Conservation (phyloP, 2,888 invertebrate species). For the Limnephilus rhombicus region DNA sequence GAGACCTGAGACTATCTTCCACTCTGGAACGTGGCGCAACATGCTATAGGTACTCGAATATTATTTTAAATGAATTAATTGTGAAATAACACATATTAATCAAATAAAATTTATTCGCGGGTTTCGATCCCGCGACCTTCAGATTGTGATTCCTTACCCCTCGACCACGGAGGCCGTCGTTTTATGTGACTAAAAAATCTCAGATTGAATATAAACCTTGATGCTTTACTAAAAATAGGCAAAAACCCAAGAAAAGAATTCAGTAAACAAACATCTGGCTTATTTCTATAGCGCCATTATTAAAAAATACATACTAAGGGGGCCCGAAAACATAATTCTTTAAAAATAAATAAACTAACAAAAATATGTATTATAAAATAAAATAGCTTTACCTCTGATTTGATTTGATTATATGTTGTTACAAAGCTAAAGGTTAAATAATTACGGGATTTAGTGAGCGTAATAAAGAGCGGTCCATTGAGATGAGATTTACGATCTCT, state of each 20-base stretch:
- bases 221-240: neutral
- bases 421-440: neutral
- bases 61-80: no score
- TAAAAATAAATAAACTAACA: no score
- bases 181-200: neutral
- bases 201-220: neutral
- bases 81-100: no score
- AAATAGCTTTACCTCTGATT: neutral
- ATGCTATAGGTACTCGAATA: no score
- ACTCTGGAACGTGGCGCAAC: no score
- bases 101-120: no score
- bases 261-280: neutral
- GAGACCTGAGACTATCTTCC: no score
- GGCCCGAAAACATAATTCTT: neutral
- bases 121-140: no score
- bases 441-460: neutral
- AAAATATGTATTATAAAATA: neutral
- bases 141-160: no score
- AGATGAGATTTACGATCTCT: conserved; percentile 11
- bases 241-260: neutral
- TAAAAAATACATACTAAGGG: neutral
- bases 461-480: neutral
- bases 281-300: conserved; percentile 1
- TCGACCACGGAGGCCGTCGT: no score
- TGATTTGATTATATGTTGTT: neutral